These are phyloP conservation scores for Sula dactylatra DNA, from an alignment of 2,113 vertebrate species.

Conservation along the genomic window DNA sequence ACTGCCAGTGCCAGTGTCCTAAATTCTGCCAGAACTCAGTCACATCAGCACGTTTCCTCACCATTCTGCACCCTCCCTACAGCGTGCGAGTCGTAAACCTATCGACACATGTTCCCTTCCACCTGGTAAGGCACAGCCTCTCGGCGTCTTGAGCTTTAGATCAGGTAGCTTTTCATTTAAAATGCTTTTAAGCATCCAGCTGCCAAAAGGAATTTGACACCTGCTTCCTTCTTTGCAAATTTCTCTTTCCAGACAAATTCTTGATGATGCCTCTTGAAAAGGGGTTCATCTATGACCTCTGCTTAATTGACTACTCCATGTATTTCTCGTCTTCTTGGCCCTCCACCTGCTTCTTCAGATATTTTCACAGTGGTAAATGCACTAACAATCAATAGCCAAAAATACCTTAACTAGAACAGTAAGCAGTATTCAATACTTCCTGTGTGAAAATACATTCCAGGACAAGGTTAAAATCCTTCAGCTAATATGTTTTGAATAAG, in stretches of 20 bases:
- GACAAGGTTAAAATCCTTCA: not conserved
- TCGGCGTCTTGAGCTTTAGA: not conserved
- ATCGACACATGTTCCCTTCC: not conserved
- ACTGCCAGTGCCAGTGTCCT: not conserved
- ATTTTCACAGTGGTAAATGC: not conserved
- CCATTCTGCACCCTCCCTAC: not conserved
- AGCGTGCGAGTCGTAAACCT: not conserved
- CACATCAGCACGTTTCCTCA: not conserved
- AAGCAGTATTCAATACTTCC: not conserved
- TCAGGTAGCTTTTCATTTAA: constrained; percentile 28
- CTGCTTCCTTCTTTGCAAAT: constrained; percentile 28
- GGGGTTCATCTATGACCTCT: not conserved
- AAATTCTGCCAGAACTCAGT: not conserved
- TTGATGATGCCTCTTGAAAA: not conserved
- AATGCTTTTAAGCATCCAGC: not conserved
- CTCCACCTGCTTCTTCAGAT: constrained; percentile 16
- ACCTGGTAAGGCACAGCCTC: not conserved
- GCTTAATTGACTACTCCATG: not conserved
- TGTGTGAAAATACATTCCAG: not conserved
- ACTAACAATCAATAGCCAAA: not conserved
- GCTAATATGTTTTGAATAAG: not conserved
- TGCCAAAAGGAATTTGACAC: not conserved
- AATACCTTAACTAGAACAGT: not conserved
- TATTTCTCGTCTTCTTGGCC: not conserved
- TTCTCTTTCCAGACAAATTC: not conserved